These are phyloP conservation scores for Sphaerophoria taeniata DNA, from an alignment of 2,888 invertebrate genomes.

Conservation along the genomic window DNA sequence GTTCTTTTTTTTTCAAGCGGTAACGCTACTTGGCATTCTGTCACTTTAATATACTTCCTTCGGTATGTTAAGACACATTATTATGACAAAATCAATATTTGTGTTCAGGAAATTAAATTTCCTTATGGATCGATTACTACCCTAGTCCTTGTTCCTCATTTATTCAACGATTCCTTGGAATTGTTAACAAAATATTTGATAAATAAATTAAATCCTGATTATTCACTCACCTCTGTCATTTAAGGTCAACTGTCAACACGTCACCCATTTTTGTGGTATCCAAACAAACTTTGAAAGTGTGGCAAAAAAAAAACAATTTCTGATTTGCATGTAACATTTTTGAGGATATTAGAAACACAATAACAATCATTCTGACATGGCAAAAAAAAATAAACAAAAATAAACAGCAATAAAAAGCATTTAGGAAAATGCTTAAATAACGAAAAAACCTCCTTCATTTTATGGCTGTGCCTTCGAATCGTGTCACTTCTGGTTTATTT, in stretches of 20 bases:
- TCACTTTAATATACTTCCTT: too few relatives aligned
- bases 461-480: slow-evolving; percentile 23
- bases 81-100: too few relatives aligned
- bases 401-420: neutral
- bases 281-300: neutral
- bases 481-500: slow-evolving; percentile 43
- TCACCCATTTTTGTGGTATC: slow-evolving; percentile 9
- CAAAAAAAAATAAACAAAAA: neutral
- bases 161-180: too few relatives aligned
- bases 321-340: slow-evolving; percentile 45
- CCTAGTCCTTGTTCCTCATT: too few relatives aligned
- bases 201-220: slow-evolving; percentile 21
- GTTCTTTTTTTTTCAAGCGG: too few relatives aligned
- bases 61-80: too few relatives aligned
- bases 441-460: neutral
- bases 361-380: slow-evolving; percentile 30
- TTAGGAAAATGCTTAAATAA: neutral
- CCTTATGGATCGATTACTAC: too few relatives aligned
- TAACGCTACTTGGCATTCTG: too few relatives aligned
- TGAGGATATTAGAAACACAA: slow-evolving; percentile 6
- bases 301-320: slow-evolving; percentile 22
- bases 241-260: slow-evolving; percentile 36
- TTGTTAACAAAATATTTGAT: neutral
- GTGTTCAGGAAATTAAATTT: too few relatives aligned
- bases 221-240: slow-evolving; percentile 2